Evolutionary conservation across 1,140 invertebrate species (phyloP), one percentile per base, ranked within the genome.

Genomic region (Gonioctena quinquepunctata): DNA sequence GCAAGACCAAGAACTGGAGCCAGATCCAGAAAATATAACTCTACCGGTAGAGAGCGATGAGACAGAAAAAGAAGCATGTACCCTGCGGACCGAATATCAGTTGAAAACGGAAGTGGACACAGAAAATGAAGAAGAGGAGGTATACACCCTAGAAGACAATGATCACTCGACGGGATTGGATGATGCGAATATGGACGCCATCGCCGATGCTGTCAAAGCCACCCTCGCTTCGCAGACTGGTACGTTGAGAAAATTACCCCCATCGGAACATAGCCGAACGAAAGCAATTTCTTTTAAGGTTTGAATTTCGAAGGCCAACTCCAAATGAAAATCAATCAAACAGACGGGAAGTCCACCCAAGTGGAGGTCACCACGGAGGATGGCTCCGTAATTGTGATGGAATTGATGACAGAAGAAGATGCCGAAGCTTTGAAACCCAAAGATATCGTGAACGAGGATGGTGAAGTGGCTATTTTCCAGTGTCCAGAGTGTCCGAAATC

Each of bases 401-500:
- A 85, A 75, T 71, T 85, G 19, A 80, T 81, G 72, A 82, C 82
- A 0, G 83, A 83, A 64, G 78, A 82, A 66, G 78, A 80, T 25
- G 49, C 70, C 11, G 63, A 66, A 3, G 19, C 50, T 8, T 22
- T 69, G 23, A 25, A 16, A 26, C 42, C 67, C 11, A 26, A 60
- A 48, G 26, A 68, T 42, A 72, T 77, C 42, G 11, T 75, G 2
- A 78, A 81, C 64, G 78, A 81, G 48, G 80, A 82, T 48, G 85
- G 85, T 62, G 87, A 88, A 75, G 57, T 87, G 18, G 87, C 87
- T 69, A 85, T 88, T 25, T 88, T 88, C 66, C 83, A 86, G 68
- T 88, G 87, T 64, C 85, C 86, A 4, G 85, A 88, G 62, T 88
- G 87, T 77, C 87, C 87, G 0, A 88, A 88, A 79, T 85, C 87